Conservation (phyloP, 23 tunicate species). For the Botrylloides violaceus region DNA sequence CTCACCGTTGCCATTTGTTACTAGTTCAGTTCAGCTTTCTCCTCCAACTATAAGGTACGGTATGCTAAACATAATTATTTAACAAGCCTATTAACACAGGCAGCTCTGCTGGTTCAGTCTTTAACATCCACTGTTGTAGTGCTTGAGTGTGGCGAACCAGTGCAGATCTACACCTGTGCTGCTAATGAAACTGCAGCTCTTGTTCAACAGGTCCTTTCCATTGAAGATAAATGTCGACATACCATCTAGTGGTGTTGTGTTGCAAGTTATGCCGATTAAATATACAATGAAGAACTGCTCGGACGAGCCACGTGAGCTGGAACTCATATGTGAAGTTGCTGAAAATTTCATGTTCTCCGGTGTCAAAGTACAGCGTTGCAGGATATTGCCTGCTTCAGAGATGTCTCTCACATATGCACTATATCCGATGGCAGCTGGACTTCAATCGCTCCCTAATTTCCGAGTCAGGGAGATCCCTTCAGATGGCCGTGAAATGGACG, state of each 20-base stretch:
- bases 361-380: conserved; percentile 38
- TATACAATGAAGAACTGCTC: conserved; percentile 38
- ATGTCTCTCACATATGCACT: conserved; percentile 33
- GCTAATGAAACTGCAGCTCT: not conserved
- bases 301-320: conserved; percentile 44
- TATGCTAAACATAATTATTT: too few species aligned
- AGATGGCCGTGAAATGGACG: not conserved
- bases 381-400: conserved; percentile 43
- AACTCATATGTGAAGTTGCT: conserved; percentile 31
- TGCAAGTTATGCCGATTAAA: conserved; percentile 18
- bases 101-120: too few species aligned
- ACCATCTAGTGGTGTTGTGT: conserved; percentile 51
- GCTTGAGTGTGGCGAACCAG: too few species aligned
- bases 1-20: conserved; percentile 1
- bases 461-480: conserved; percentile 9
- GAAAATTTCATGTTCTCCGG: conserved; percentile 90
- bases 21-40: not conserved
- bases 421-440: conserved; percentile 67
- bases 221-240: conserved; percentile 22
- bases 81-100: too few species aligned
- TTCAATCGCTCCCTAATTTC: conserved; percentile 21
- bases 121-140: too few species aligned
- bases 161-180: too few species aligned
- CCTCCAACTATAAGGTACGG: conserved; percentile 5
- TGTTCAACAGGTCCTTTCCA: conserved; percentile 11